Evolutionary conservation across 1,140 invertebrate species (phyloP), one percentile per base, ranked within the genome.

Genomic region (Cheumatopsyche charites): DNA sequence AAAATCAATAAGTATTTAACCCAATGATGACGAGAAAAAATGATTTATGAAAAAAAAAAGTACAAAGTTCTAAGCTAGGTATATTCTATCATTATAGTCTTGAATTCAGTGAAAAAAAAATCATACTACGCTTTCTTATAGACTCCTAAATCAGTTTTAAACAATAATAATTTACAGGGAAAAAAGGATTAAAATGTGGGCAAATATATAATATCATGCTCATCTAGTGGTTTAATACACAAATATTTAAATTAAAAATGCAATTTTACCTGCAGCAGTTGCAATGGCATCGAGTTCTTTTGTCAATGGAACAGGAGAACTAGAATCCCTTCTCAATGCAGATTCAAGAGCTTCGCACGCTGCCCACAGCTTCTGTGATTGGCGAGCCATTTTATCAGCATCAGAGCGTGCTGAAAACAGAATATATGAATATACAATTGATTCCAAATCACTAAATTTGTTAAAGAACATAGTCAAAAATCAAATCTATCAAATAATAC

Each of bases 361-460:
- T 67, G 94, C 88, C 97, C 96, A 98, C 73, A 98, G 86, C 36
- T 93, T 88, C 80, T 97, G 94, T 3, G 94, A 90, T 75, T 93
- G 88, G 68, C 91, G 89, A 0, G 91, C 90, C 71, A 89, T 87
- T 77, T 89, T 90, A 77, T 98, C 96, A 25, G 90, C 87, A 21
- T 90, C 89, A 47, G 92, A 89, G 41, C 94, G 88, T 52, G 86
- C 94, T 95, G 79, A 41, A 86, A 88, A 77, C 12, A 17, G 9
- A 36, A 36, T n/a, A n/a, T n/a, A n/a, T n/a, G n/a, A n/a, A n/a
- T n/a, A n/a, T n/a, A n/a, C n/a, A n/a, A n/a, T n/a, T n/a, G n/a
- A n/a, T n/a, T n/a, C n/a, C n/a, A n/a, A n/a, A n/a, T n/a, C n/a
- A n/a, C n/a, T n/a, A n/a, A n/a, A n/a, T n/a, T n/a, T n/a, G n/a